Conservation (phyloP, 2,113 vertebrate species). For the Chunga burmeisteri region DNA sequence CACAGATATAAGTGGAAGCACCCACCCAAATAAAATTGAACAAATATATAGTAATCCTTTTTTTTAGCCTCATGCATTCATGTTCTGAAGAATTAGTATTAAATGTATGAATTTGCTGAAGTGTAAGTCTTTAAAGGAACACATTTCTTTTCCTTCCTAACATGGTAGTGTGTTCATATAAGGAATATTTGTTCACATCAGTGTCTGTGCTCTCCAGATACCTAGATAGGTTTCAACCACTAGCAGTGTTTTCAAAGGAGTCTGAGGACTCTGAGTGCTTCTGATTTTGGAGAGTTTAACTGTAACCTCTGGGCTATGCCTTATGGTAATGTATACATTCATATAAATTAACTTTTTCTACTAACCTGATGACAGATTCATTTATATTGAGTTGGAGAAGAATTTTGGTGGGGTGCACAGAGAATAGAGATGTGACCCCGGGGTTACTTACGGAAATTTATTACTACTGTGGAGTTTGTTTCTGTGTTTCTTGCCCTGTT, state of each 20-base stretch:
- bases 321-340: not conserved
- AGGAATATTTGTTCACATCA: not conserved
- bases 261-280: not conserved
- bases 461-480: not conserved
- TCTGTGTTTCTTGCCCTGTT: not conserved
- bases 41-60: fast-evolving
- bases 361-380: not conserved
- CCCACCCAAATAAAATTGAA: not conserved
- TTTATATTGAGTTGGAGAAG: not conserved
- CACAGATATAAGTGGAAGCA: not conserved
- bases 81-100: not conserved
- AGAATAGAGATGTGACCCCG: too few species aligned
- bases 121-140: not conserved
- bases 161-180: too few species aligned
- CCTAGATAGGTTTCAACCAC: not conserved
- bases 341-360: not conserved
- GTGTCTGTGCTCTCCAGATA: not conserved
- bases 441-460: not conserved
- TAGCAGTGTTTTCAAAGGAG: not conserved
- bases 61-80: not conserved
- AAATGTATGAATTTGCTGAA: not conserved
- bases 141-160: not conserved
- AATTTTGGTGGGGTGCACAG: not conserved
- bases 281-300: not conserved
- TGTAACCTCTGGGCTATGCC: not conserved